Conservation (phyloP, 2,113 vertebrate species). For the Falco punctatus region DNA sequence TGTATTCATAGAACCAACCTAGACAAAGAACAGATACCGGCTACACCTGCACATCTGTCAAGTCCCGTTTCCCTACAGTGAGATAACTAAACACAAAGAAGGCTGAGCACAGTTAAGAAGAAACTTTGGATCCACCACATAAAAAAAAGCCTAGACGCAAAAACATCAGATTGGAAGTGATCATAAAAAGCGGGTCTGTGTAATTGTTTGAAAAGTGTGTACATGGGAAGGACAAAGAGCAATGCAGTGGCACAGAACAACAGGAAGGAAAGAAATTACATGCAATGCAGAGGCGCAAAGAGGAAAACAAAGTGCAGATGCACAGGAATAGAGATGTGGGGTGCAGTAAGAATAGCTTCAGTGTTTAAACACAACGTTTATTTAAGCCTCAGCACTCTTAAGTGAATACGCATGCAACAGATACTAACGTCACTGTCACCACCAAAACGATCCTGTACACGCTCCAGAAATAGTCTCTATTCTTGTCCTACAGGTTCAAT, state of each 20-base stretch:
- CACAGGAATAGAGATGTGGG: not conserved
- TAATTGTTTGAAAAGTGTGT: not conserved
- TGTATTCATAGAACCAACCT: not conserved
- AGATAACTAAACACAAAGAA: not conserved
- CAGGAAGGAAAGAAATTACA: not conserved
- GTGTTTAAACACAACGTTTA: not conserved
- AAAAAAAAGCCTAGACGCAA: not conserved
- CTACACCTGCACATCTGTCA: not conserved
- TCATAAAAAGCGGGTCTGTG: not conserved
- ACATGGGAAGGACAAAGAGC: conserved; percentile 10
- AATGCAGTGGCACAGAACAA: not conserved
- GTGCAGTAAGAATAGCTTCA: not conserved
- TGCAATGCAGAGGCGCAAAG: not conserved
- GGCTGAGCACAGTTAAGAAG: not conserved
- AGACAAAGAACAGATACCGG: not conserved
- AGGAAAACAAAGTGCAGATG: not conserved
- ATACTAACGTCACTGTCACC: not conserved
- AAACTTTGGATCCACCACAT: not conserved
- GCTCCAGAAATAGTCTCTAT: not conserved
- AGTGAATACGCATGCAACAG: not conserved
- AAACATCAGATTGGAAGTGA: not conserved
- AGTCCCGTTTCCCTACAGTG: not conserved
- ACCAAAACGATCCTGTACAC: not conserved
- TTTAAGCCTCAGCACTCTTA: not conserved
- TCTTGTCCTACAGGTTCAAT: not conserved